A percentile compares a stretch with the other conserved stretches of the same genome.
These are phyloP conservation scores for Pyrochroa serraticornis DNA, from an alignment of 2,888 invertebrate species.

Conservation along the genomic window DNA sequence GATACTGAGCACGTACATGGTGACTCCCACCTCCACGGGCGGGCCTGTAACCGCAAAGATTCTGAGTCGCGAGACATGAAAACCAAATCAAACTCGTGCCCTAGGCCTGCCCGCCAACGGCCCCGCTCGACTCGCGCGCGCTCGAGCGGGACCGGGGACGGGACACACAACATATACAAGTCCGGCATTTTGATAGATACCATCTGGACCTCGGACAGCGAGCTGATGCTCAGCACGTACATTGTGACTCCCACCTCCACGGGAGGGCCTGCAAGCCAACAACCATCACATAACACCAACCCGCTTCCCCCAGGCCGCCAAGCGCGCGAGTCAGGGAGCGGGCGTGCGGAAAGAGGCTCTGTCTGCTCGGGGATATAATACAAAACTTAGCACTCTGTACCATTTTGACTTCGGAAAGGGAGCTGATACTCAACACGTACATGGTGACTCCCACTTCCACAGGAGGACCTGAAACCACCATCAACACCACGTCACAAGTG, in stretches of 20 bases:
- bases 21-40: slow-evolving; percentile 96
- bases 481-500: slow-evolving; percentile 49
- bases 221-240: slow-evolving; percentile 98
- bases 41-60: slow-evolving; percentile 76
- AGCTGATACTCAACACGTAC: slow-evolving; percentile 98
- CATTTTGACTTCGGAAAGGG: slow-evolving; percentile 98
- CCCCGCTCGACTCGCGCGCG: slow-evolving; percentile 46
- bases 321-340: slow-evolving; percentile 54
- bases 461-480: slow-evolving; percentile 87
- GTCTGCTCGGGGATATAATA: slow-evolving; percentile 25
- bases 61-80: slow-evolving; percentile 34
- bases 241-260: slow-evolving; percentile 97
- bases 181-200: slow-evolving; percentile 61
- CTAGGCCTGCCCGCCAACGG: slow-evolving; percentile 53
- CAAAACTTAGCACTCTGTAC: slow-evolving; percentile 61
- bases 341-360: slow-evolving; percentile 46
- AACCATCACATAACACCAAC: slow-evolving; percentile 47
- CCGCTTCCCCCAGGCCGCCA: slow-evolving; percentile 55
- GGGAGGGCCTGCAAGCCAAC: slow-evolving; percentile 85
- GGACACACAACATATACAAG: slow-evolving; percentile 44
- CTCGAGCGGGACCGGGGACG: slow-evolving; percentile 48
- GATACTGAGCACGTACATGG: slow-evolving; percentile 98
- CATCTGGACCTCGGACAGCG: slow-evolving; percentile 98
- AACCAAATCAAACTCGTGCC: slow-evolving; percentile 51
- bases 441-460: slow-evolving; percentile 98